phyloP scores from a whole-genome alignment of 2,797 vertebrate genomes.

The Hylomyscus alleni region DNA sequence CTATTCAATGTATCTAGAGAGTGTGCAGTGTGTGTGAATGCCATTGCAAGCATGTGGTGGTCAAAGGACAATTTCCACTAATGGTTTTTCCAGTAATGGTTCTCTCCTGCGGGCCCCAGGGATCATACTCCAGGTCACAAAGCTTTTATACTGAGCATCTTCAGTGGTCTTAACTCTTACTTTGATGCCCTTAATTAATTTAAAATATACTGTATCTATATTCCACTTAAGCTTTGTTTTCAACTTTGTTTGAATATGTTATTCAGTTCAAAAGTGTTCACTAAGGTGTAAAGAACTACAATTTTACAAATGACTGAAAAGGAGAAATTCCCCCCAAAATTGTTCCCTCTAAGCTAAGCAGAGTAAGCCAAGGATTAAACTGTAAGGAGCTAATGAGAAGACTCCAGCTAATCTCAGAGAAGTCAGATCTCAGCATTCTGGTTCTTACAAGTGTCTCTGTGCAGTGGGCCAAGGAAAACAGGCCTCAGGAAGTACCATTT shows the following conservation, averaged over 20 bases:
- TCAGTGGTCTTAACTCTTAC: neutral
- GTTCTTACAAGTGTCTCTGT: neutral
- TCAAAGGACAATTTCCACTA: neutral
- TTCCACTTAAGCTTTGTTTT: slow-evolving; percentile 7
- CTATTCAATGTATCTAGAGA: neutral
- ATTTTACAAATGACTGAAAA: neutral
- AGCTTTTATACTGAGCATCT: neutral
- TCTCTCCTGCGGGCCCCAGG: neutral
- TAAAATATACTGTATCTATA: slow-evolving; percentile 28
- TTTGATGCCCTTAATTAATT: neutral
- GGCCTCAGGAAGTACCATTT: neutral
- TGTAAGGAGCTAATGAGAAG: neutral
- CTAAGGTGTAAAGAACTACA: neutral
- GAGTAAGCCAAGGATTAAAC: neutral
- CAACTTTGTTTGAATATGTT: neutral
- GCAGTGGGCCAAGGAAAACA: neutral
- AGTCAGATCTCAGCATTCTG: neutral
- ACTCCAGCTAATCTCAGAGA: neutral
- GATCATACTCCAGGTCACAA: neutral
- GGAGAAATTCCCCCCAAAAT: neutral
- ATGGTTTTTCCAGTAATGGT: too few species aligned
- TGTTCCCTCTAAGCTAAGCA: neutral
- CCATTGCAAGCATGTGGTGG: neutral
- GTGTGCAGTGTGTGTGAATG: neutral
- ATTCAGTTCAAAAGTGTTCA: slow-evolving; percentile 12